Evolutionary conservation across 2,113 vertebrate genomes (phyloP).

Genomic region (Oryzias curvinotus): DNA sequence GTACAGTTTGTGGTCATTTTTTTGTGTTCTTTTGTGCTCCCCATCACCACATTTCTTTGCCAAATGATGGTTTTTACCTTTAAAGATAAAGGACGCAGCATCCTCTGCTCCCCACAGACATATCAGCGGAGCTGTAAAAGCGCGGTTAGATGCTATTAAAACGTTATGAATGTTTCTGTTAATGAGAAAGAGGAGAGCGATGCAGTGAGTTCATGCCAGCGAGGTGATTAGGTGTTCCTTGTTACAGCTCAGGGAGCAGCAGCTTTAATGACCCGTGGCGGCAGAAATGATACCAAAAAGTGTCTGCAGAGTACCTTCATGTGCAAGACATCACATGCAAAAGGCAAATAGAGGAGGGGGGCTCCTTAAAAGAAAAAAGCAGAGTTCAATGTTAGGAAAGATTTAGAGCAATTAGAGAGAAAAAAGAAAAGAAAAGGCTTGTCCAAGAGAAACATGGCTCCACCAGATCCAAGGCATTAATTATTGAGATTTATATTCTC

Average conservation of each 20-base stretch:
- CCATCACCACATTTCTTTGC: too few relatives aligned
- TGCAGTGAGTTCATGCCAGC: constrained; percentile 12
- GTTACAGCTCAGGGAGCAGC: constrained; percentile 35
- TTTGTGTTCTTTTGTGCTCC: too few relatives aligned
- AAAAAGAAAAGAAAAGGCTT: constrained; percentile 36
- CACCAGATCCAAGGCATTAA: constrained; percentile 35
- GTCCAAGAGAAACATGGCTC: constrained; percentile 30
- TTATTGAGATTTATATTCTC: constrained; percentile 38
- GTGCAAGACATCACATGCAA: background rate
- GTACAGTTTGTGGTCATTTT: too few relatives aligned
- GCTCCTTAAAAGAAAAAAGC: background rate
- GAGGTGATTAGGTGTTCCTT: constrained; percentile 23
- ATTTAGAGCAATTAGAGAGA: constrained; percentile 35
- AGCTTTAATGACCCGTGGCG: constrained; percentile 54
- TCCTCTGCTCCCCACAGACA: background rate
- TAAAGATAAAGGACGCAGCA: background rate
- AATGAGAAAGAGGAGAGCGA: constrained; percentile 38
- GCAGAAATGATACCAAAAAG: constrained; percentile 37
- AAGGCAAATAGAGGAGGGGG: too few relatives aligned
- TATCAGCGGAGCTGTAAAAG: too few relatives aligned
- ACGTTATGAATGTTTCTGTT: constrained; percentile 53
- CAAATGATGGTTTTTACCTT: background rate
- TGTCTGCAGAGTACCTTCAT: background rate
- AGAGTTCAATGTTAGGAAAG: constrained; percentile 17
- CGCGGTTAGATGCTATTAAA: constrained; percentile 35